Evolutionary conservation across 2,113 vertebrate genomes (phyloP), one percentile per base, ranked within the genome.

Genomic region (Hippocampus abdominalis): DNA sequence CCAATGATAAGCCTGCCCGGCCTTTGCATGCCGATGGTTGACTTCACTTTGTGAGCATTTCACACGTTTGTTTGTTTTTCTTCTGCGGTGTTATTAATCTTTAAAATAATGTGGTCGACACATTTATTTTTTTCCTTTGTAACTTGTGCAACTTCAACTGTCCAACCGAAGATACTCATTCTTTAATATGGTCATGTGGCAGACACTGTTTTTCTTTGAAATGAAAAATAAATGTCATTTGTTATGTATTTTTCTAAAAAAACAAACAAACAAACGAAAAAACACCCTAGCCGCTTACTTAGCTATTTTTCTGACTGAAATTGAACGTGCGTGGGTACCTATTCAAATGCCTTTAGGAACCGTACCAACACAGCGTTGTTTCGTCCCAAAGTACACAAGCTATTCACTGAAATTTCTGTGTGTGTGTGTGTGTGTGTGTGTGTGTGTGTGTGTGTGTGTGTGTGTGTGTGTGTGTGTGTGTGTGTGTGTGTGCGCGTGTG

Each of bases 261-360:
- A 36, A 29, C 29, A 36, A 36, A 5, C 32, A 36, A 36, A 36
- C 32, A 36, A 36, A 36, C 32, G 32, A 36, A 10, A 15, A 57
- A 27, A 23, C 18, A 21, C 69, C 77, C 70, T 64, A 67, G 81
- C 74, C 68, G 85, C 80, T 73, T 32, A 12, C 66, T 51, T 54
- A 11, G 49, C 64, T 78, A 66, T 46, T 39, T n/a, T 36, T 42
- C 11, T 69, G 48, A 1, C 56, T 64, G 10, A 61, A 32, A 8
- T 18, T 77, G 44, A n/a, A 46, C 44, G 1, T 70, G 13, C 69
- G 29, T 66, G 39, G 63, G 20, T 70, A 39, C 69, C 59, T 66
- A 7, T 64, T 15, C 66, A 48, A 70, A 73, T 70, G 61, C 56
- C 70, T 79, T 77, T 63, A 39, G 9, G 64, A 56, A 53, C 12